Base-by-base conservation (phyloP, 2,888 invertebrate species). In the Nineta flava region DNA sequence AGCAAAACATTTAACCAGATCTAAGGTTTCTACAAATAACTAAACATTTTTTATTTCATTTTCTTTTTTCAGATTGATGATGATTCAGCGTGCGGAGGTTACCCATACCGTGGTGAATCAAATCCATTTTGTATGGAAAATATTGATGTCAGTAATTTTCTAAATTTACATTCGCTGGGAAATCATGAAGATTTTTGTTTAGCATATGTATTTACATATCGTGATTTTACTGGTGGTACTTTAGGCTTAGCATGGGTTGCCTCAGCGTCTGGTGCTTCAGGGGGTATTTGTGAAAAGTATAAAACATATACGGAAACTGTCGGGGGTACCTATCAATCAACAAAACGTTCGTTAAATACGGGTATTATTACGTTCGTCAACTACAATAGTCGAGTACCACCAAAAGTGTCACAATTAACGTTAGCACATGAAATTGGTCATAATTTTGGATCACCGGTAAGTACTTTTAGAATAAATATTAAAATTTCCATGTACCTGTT, bases 221-320 rank as follows among this genome's bases (percentile, higher is more conserved):
- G 95, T 60, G 97, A 99, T 68, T 99, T 99, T 65, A 93, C 93
- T 16, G 95, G 95, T 9, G 99, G 99, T 52, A 99, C 99, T 15
- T 74, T 99, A 41, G 99, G 99, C 17, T 72, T 99, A 45, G 99
- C 99, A 4, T 99, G 99, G 99, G 99, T 99, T 19, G 99, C 97
- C 26, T 92, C 94, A 54, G 93, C 95, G 0, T 90, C 90, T 52
- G 97, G 93, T 52, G 95, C 96, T 2, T 95, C 95, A 5, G 99
- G 99, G 47, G 99, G 99, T 48, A 95, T 99, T 59, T 99, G 99
- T 69, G 97, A 99, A 70, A 90, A 88, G 65, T 93, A 91, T 71
- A 96, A 97, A 70, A 86, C 91, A 1, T 96, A 95, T 71, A 94
- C 93, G 7, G 95, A 96, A 68, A 94, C 93, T 0, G 86, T 93